Conservation (phyloP, 2,113 vertebrate species). For the Laticauda colubrina region DNA sequence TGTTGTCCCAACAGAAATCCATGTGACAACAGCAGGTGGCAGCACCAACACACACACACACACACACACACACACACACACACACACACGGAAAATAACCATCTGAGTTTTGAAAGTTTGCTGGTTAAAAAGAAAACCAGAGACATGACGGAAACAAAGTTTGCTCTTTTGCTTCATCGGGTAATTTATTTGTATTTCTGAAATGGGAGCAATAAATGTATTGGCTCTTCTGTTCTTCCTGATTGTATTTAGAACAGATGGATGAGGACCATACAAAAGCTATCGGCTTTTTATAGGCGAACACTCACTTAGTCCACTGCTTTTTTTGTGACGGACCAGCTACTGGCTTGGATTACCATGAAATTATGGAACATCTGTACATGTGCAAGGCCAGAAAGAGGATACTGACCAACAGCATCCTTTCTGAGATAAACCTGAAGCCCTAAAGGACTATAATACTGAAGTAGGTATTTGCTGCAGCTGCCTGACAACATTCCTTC, state of each 20-base stretch:
- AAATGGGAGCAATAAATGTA: background rate
- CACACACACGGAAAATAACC: background rate
- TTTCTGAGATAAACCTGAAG: background rate
- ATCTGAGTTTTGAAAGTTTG: background rate
- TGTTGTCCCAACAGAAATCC: background rate
- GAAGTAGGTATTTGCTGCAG: background rate
- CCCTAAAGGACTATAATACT: background rate
- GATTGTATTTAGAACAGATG: background rate
- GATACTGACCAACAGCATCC: background rate
- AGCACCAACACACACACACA: constrained; percentile 27
- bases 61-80: too few species aligned
- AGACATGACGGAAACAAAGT: background rate
- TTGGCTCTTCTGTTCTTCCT: background rate
- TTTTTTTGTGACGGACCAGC: background rate
- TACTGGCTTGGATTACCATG: background rate
- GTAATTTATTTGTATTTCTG: background rate
- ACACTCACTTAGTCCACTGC: background rate
- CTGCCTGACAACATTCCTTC: background rate
- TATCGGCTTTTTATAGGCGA: background rate
- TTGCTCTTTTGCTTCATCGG: background rate
- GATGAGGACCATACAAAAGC: background rate
- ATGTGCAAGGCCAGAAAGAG: background rate
- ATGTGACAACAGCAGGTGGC: constrained; percentile 53
- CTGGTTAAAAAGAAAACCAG: background rate
- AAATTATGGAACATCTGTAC: background rate